Evolutionary conservation across 1,140 invertebrate genomes (phyloP).

Genomic region (Sitodiplosis mosellana): DNA sequence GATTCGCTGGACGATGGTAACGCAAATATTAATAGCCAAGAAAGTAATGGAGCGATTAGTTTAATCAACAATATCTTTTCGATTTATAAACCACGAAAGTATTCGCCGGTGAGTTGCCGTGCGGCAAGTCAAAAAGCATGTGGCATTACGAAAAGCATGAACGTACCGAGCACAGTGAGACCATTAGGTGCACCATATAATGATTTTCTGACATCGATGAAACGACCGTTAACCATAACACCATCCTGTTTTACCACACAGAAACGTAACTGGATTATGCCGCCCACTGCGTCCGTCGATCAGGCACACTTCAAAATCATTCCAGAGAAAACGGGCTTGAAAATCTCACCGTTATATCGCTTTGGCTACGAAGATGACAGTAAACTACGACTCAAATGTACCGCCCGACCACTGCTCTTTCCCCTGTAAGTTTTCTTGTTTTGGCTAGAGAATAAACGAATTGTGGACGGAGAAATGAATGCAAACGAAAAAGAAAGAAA

Average conservation of each 20-base stretch:
- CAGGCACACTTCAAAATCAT: slow-evolving; percentile 30
- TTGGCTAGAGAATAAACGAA: not conserved
- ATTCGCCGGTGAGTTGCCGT: slow-evolving; percentile 24
- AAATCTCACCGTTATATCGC: slow-evolving; percentile 28
- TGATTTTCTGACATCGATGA: slow-evolving; percentile 26
- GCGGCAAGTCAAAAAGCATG: slow-evolving; percentile 25
- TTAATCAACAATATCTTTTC: slow-evolving; percentile 28
- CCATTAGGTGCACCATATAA: slow-evolving; percentile 12
- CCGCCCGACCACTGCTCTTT: slow-evolving; percentile 21
- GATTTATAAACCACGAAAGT: slow-evolving; percentile 25
- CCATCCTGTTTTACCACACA: slow-evolving; percentile 19
- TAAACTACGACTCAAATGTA: slow-evolving; percentile 21
- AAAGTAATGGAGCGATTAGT: slow-evolving; percentile 19
- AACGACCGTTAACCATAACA: slow-evolving; percentile 16
- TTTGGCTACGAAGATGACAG: slow-evolving; percentile 17
- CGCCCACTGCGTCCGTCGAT: slow-evolving; percentile 18
- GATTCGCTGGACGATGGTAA: not conserved
- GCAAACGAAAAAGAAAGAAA: too few species aligned
- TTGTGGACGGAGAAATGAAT: too few species aligned
- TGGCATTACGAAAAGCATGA: slow-evolving; percentile 27
- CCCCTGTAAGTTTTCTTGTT: slow-evolving; percentile 19
- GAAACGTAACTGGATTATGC: slow-evolving; percentile 17
- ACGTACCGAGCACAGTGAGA: slow-evolving; percentile 19
- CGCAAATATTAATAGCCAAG: slow-evolving; percentile 8
- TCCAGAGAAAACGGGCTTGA: slow-evolving; percentile 29